Evolutionary conservation across 2,888 invertebrate species (phyloP).

Genomic region (Tholera decimalis): DNA sequence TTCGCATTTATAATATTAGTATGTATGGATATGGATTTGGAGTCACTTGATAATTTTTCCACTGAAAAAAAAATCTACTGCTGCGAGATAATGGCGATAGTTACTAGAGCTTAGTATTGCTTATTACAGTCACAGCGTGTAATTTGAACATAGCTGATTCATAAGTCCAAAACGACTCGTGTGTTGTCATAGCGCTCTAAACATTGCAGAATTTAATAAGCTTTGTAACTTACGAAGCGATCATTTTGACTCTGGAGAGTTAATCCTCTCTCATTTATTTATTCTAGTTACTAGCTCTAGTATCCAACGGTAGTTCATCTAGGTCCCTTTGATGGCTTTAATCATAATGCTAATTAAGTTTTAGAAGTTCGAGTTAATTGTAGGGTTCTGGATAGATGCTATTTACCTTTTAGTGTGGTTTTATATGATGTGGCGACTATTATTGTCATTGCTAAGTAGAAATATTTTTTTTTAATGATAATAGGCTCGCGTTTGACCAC

Average conservation of each 20-base stretch:
- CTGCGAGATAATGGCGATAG: neutral
- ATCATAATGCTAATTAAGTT: slow-evolving; percentile 4
- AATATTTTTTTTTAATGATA: no score
- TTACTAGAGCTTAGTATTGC: neutral
- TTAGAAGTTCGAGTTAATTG: neutral
- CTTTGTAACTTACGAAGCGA: slow-evolving; percentile 4
- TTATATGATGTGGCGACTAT: no score
- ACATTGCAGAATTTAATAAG: slow-evolving; percentile 19
- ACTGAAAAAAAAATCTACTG: no score
- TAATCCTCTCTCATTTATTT: neutral
- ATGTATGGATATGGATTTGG: no score
- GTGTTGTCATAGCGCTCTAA: slow-evolving; percentile 9
- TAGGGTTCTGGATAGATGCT: no score
- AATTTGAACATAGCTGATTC: slow-evolving; percentile 25
- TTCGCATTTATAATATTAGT: no score
- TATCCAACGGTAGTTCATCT: slow-evolving; percentile 1
- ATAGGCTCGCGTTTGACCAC: no score
- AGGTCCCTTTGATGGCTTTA: slow-evolving; percentile 5
- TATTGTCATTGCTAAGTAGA: no score
- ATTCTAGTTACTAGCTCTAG: slow-evolving; percentile 5
- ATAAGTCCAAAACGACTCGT: slow-evolving; percentile 4
- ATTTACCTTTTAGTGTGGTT: no score
- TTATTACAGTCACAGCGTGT: neutral
- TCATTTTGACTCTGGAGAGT: neutral
- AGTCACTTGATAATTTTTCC: no score